Evolutionary conservation across 2,797 vertebrate species (phyloP), one percentile per base, ranked within the genome.

Genomic region (Basileuterus tristriatus): DNA sequence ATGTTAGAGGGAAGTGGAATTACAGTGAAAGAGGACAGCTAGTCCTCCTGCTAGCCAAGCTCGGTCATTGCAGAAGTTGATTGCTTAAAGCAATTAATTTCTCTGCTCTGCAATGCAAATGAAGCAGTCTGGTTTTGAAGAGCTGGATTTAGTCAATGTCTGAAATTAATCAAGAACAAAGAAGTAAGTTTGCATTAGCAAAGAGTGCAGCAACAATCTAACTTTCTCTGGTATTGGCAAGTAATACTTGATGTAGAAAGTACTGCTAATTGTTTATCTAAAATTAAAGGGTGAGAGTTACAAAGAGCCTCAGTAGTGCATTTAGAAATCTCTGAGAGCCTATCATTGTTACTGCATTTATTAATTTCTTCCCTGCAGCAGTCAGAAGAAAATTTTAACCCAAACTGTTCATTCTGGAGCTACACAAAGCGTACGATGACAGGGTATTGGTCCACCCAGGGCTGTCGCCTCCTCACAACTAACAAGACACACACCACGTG

Each of bases 351-450:
- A 96, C 67, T 97, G 65, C 71, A 81, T 97, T 91, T 96, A 89
- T 92, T 90, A 72, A 89, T 97, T 92, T 97, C 56, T 93, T 94
- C 26, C 53, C 39, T 78, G 41, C 98, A 99, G 99, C 99, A 99
- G 87, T 99, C 99, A 5, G 98, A 99, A 95, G 99, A 99, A 97
- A 99, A 99, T 98, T 99, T 99, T 98, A 99, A 99, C 97, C 99
- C 99, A 12, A 99, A 99, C 97, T 99, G 99, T 98, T 99, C 99
- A 0, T 99, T 99, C 97, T 99, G 99, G 99, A 99, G 99, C 96
- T 99, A 99, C 96, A 99, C 99, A 22, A 99, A 99, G 96, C 98
- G 98, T 81, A 99, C 98, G 27, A 99, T 99, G 99, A 99, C 98
- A 0, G 99, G 99, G 13, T 99, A 98, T 96, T 99, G 99, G 99